Conservation (phyloP, 2,888 invertebrate species). For the Oscheius sp. region DNA sequence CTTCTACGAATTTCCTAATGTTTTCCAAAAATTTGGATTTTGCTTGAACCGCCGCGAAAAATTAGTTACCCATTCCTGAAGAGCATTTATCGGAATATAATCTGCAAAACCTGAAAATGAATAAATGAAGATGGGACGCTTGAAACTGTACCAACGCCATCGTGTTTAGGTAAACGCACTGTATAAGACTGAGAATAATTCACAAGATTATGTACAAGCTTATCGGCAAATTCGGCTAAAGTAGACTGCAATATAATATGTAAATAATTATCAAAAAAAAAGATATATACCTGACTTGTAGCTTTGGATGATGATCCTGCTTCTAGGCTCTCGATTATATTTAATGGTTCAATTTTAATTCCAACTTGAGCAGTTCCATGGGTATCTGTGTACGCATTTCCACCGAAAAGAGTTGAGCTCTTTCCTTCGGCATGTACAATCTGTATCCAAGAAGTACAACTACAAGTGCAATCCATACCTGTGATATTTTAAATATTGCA, state of each 20-base stretch:
- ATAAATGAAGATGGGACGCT: background rate
- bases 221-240: constrained; percentile 80
- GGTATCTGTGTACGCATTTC: constrained; percentile 13
- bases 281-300: constrained; percentile 57
- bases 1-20: constrained; percentile 37
- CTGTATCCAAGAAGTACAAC: background rate
- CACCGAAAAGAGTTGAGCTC: constrained; percentile 7
- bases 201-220: constrained; percentile 91
- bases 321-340: constrained; percentile 74
- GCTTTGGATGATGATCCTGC: constrained; percentile 70
- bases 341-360: constrained; percentile 86
- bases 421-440: background rate
- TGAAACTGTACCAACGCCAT: constrained; percentile 29
- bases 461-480: constrained; percentile 73
- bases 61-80: constrained; percentile 93
- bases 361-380: constrained; percentile 76
- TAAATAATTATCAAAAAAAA: background rate
- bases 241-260: too few relatives aligned
- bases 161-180: constrained; percentile 76
- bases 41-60: constrained; percentile 86
- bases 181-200: constrained; percentile 93
- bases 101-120: constrained; percentile 73
- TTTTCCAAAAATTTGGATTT: constrained; percentile 60
- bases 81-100: constrained; percentile 86
- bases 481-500: constrained; percentile 93